phyloP scores from a whole-genome alignment of 2,888 invertebrate species.

The Parnassius orleans region DNA sequence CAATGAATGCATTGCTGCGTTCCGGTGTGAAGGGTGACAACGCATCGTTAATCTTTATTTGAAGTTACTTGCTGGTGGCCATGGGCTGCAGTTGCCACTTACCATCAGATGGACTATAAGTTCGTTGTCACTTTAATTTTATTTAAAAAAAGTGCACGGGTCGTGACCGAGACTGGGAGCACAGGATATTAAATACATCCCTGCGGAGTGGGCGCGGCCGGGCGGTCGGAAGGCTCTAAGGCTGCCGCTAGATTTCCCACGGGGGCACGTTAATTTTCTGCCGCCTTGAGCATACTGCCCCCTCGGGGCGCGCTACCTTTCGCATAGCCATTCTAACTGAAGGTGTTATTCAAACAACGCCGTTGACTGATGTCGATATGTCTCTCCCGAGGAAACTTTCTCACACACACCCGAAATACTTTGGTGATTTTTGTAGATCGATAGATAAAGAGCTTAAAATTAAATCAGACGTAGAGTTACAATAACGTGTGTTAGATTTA shows the following conservation, averaged over 20 bases:
- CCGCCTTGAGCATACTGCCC: conserved; percentile 88
- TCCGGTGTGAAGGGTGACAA: too few species aligned
- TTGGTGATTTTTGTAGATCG: conserved; percentile 12
- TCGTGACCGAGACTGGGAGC: conserved; percentile 30
- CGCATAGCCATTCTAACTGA: conserved; percentile 75
- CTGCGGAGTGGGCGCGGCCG: conserved; percentile 57
- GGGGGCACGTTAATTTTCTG: conserved; percentile 88
- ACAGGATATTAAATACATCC: conserved; percentile 75
- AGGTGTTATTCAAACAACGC: conserved; percentile 78
- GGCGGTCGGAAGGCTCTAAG: conserved; percentile 64
- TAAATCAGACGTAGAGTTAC: conserved; percentile 13
- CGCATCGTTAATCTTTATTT: too few species aligned
- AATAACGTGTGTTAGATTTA: conserved; percentile 22
- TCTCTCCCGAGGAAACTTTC: conserved; percentile 66
- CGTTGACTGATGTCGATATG: conserved; percentile 72
- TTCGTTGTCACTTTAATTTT: too few species aligned
- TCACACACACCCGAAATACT: conserved; percentile 47
- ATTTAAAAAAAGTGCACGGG: conserved; percentile 12
- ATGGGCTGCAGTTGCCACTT: too few species aligned
- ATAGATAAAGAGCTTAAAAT: conserved; percentile 11
- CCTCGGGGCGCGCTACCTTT: conserved; percentile 81
- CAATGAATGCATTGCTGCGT: too few species aligned
- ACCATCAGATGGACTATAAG: too few species aligned
- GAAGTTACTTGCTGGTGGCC: too few species aligned
- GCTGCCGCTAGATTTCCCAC: conserved; percentile 83